phyloP scores from a whole-genome alignment of 2,113 vertebrate species.

The Mesitornis unicolor region DNA sequence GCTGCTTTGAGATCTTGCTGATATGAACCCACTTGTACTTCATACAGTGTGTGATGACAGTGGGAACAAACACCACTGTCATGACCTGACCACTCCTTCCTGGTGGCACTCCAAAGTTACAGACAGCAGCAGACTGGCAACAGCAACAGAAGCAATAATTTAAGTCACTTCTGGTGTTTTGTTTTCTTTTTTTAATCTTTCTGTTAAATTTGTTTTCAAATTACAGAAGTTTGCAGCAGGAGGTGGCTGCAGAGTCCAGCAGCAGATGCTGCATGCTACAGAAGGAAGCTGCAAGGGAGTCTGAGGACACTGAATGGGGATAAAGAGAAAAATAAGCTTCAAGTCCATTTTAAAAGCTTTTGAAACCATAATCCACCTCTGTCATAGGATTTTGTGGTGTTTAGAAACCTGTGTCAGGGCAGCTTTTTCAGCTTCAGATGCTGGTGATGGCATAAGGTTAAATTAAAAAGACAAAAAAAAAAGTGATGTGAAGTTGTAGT shows the following conservation, averaged over 20 bases:
- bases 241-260: not conserved
- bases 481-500: not conserved
- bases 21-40: accelerated
- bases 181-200: not conserved
- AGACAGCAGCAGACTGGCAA: not conserved
- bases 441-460: not conserved
- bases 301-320: not conserved
- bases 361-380: not conserved
- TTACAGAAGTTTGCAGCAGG: not conserved
- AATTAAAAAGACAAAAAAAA: not conserved
- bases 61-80: accelerated
- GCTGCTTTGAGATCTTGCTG: not conserved
- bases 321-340: slow-evolving; percentile 1
- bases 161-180: not conserved
- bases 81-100: not conserved
- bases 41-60: accelerated
- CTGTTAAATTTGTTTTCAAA: not conserved
- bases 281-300: not conserved
- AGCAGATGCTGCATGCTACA: not conserved
- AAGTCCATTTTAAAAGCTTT: not conserved
- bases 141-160: too few species aligned
- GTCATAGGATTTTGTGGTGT: not conserved
- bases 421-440: not conserved
- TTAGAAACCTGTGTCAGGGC: not conserved
- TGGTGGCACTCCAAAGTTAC: not conserved